Conservation (phyloP, 2,888 invertebrate species). For the Ophion obscuratus region DNA sequence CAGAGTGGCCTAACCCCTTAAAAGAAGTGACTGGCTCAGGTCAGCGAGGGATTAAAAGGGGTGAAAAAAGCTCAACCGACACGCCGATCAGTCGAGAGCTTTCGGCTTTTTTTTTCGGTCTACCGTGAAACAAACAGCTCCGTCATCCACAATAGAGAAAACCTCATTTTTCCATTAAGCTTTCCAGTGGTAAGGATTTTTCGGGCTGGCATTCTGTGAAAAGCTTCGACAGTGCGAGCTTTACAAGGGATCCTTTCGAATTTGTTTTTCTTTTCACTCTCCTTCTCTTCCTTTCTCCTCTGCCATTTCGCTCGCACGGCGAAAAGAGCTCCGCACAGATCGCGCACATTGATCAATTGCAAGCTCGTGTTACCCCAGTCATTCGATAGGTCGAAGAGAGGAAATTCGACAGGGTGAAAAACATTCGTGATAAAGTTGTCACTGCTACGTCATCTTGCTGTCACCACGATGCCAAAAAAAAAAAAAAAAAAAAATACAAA, state of each 20-base stretch:
- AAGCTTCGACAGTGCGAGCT: conserved; percentile 42
- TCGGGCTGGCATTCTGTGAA: conserved; percentile 43
- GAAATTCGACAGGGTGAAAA: conserved; percentile 13
- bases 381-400: background rate
- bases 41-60: conserved; percentile 5
- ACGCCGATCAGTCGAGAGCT: conserved; percentile 35
- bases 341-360: conserved; percentile 4
- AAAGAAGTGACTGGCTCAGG: background rate
- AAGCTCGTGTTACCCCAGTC: background rate
- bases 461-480: background rate
- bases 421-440: background rate
- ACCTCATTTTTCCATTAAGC: conserved; percentile 57
- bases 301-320: conserved; percentile 22
- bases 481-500: conserved; percentile 2
- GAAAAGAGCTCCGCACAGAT: conserved; percentile 40
- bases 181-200: conserved; percentile 20
- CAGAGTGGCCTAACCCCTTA: too few species aligned
- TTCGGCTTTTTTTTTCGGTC: conserved; percentile 14
- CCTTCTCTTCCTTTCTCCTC: background rate
- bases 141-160: conserved; percentile 10
- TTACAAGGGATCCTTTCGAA: conserved; percentile 37
- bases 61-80: conserved; percentile 49
- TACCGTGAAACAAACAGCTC: conserved; percentile 34
- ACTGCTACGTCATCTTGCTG: background rate
- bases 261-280: conserved; percentile 19